Evolutionary conservation across 2,113 vertebrate genomes (phyloP).

Genomic region (Myotis yumanensis): DNA sequence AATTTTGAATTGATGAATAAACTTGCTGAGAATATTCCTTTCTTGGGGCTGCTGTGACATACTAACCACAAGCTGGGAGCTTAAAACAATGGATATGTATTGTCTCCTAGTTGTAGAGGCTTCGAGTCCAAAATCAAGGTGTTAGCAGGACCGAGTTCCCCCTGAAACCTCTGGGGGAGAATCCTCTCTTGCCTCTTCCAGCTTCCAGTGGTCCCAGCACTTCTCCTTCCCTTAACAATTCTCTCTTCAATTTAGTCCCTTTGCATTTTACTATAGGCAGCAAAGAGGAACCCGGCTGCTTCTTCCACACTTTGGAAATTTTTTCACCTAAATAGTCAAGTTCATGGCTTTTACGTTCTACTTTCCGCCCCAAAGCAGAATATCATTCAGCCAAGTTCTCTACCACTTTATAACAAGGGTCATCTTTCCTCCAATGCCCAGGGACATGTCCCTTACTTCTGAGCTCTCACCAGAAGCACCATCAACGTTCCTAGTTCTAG

Average conservation of each 20-base stretch:
- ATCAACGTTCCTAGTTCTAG: rapidly evolving
- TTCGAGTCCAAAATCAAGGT: background rate
- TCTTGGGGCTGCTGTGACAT: background rate
- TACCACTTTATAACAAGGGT: background rate
- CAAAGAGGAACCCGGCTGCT: background rate
- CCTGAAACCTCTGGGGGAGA: background rate
- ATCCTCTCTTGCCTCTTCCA: background rate
- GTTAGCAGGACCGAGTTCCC: background rate
- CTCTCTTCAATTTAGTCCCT: background rate
- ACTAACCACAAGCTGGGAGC: background rate
- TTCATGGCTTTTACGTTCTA: background rate
- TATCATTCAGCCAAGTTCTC: background rate
- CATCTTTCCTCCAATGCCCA: background rate
- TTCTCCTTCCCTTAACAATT: background rate
- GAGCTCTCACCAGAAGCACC: background rate
- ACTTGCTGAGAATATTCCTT: background rate
- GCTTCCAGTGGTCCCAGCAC: background rate
- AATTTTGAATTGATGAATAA: background rate
- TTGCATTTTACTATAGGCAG: background rate
- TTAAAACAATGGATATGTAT: background rate
- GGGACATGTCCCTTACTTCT: background rate
- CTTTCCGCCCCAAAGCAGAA: background rate
- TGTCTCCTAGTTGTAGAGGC: background rate
- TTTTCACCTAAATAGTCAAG: background rate
- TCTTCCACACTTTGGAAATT: background rate